These are phyloP conservation scores for Chrysina gloriosa DNA, from an alignment of 2,888 invertebrate species.

Conservation along the genomic window DNA sequence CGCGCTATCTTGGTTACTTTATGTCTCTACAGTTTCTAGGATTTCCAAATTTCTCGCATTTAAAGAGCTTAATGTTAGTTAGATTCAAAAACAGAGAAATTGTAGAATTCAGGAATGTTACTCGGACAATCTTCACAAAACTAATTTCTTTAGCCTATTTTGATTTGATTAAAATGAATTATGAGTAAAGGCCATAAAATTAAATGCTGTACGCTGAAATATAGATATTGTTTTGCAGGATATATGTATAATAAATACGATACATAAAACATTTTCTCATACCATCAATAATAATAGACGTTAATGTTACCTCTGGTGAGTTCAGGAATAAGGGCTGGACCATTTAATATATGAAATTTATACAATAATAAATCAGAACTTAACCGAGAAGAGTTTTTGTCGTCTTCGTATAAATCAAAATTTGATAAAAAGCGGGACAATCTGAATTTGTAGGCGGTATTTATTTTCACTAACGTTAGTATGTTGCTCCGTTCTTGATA, in stretches of 20 bases:
- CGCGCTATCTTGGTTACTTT: too few species aligned
- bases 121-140: too few species aligned
- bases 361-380: constrained; percentile 39
- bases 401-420: constrained; percentile 40
- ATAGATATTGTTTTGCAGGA: neutral
- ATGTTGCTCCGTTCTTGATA: constrained; percentile 41
- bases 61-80: too few species aligned
- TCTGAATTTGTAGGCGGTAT: constrained; percentile 49
- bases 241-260: neutral
- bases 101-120: too few species aligned
- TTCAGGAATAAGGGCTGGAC: constrained; percentile 13
- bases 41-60: too few species aligned
- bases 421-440: constrained; percentile 45
- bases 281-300: constrained; percentile 8
- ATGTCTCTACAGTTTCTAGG: too few species aligned
- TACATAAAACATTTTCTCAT: constrained; percentile 12
- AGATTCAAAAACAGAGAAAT: too few species aligned
- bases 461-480: constrained; percentile 51
- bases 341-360: constrained; percentile 36
- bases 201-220: too few species aligned
- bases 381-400: constrained; percentile 36
- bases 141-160: too few species aligned
- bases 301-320: constrained; percentile 6
- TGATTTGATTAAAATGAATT: too few species aligned
- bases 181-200: too few species aligned